phyloP scores from a whole-genome alignment of 2,113 vertebrate genomes.

The Brachionichthys hirsutus region DNA sequence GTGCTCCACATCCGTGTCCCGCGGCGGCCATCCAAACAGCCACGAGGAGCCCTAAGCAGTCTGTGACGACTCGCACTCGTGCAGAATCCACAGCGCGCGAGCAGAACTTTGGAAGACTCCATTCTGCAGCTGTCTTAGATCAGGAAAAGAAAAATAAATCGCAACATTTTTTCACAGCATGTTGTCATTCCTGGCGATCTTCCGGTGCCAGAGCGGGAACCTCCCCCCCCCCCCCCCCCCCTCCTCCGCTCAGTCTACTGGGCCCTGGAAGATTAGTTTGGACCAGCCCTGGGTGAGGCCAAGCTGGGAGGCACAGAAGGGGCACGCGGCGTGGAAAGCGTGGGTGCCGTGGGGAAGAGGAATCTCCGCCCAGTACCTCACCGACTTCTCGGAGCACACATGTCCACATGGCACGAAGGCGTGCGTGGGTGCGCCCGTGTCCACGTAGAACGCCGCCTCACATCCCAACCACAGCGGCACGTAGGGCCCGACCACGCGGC shows the following conservation, averaged over 20 bases:
- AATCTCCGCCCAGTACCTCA: constrained; percentile 96
- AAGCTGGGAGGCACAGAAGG: constrained; percentile 94
- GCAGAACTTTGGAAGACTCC: constrained; percentile 41
- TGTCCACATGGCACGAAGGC: constrained; percentile 96
- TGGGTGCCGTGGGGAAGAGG: constrained; percentile 96
- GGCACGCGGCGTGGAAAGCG: constrained; percentile 95
- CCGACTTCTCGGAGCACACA: constrained; percentile 95
- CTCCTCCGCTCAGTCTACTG: constrained; percentile 85
- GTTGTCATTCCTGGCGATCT: constrained; percentile 41
- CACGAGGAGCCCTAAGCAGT: constrained; percentile 38
- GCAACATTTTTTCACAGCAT: constrained; percentile 71
- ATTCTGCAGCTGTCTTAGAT: constrained; percentile 42
- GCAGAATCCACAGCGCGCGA: constrained; percentile 54
- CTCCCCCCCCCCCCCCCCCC: no score
- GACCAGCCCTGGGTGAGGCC: constrained; percentile 86
- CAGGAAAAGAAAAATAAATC: constrained; percentile 60
- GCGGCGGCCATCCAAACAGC: constrained; percentile 34
- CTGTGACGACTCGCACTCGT: constrained; percentile 47
- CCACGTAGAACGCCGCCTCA: constrained; percentile 95
- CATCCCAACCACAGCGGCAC: constrained; percentile 97
- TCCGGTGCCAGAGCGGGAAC: constrained; percentile 5
- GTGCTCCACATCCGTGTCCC: constrained; percentile 40
- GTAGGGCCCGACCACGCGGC: constrained; percentile 92
- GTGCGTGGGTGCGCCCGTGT: constrained; percentile 91
- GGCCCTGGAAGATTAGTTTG: constrained; percentile 97